A percentile compares a stretch with the other conserved stretches of the same genome.
Conservation (phyloP, 1,140 invertebrate species). For the Trichonephila clavata region DNA sequence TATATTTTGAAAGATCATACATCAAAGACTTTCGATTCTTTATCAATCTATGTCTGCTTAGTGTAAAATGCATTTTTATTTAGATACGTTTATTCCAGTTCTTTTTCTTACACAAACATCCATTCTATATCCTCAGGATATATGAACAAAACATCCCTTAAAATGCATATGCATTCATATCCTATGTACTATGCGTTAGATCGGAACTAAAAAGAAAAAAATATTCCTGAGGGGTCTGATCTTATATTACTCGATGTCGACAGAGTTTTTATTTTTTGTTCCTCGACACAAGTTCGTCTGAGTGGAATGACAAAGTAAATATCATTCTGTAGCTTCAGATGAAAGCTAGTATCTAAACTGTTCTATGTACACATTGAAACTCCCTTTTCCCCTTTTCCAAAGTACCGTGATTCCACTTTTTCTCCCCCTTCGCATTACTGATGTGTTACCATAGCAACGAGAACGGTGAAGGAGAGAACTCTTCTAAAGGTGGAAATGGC, state of each 20-base stretch:
- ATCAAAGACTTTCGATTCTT: too few relatives aligned
- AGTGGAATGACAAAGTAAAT: conserved; percentile 51
- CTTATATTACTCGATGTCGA: too few relatives aligned
- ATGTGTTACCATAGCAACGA: conserved; percentile 45
- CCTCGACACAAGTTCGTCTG: not conserved
- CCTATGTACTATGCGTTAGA: not conserved
- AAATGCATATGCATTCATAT: not conserved
- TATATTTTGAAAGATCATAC: too few relatives aligned
- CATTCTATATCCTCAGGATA: not conserved
- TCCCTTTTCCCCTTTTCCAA: not conserved
- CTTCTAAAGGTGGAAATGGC: conserved; percentile 50
- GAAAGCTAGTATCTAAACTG: conserved; percentile 68
- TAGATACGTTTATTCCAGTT: not conserved
- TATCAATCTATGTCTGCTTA: not conserved
- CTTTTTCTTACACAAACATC: not conserved
- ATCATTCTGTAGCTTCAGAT: conserved; percentile 46
- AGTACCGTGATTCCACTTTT: not conserved
- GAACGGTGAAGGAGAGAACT: not conserved
- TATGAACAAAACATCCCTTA: not conserved
- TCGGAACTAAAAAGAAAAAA: not conserved
- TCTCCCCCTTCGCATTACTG: conserved; percentile 27
- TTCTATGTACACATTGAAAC: conserved; percentile 23
- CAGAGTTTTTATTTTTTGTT: not conserved
- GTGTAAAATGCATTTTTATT: not conserved
- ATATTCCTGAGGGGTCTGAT: too few relatives aligned